Conservation (phyloP, 1,140 invertebrate genomes). For the Cotesia vestalis region DNA sequence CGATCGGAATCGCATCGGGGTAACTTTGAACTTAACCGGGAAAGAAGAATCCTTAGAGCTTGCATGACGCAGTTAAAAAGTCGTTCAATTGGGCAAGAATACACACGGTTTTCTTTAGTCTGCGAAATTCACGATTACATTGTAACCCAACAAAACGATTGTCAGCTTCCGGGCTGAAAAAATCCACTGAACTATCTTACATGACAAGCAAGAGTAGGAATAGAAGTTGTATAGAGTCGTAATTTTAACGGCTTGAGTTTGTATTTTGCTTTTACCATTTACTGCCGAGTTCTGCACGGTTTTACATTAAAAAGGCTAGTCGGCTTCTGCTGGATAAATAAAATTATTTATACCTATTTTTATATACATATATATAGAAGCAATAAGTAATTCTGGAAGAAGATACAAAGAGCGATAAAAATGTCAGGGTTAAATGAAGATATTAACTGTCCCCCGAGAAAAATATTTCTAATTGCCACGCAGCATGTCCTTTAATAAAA, state of each 20-base stretch:
- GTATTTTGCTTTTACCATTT: constrained; percentile 27
- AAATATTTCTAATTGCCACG: constrained; percentile 56
- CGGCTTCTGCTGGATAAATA: no score
- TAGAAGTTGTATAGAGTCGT: constrained; percentile 43
- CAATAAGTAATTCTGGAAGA: no score
- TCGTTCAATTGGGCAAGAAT: constrained; percentile 30
- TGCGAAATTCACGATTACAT: constrained; percentile 38
- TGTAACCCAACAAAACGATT: constrained; percentile 32
- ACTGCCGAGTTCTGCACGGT: no score
- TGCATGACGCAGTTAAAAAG: constrained; percentile 35
- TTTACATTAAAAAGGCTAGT: no score
- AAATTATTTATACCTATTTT: no score
- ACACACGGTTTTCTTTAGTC: constrained; percentile 16
- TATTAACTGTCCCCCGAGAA: constrained; percentile 49
- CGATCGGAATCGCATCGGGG: constrained; percentile 39
- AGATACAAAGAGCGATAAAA: constrained; percentile 45
- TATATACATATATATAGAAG: no score
- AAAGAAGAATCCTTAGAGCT: constrained; percentile 19
- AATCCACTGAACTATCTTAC: no score
- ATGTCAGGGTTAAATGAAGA: constrained; percentile 47
- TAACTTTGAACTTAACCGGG: constrained; percentile 22
- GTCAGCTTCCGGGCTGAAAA: constrained; percentile 17
- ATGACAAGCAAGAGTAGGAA: constrained; percentile 14
- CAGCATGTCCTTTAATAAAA: constrained; percentile 49
- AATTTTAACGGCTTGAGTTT: constrained; percentile 49